Conservation (phyloP, 2,888 invertebrate species). For the Horisme vitalbata region DNA sequence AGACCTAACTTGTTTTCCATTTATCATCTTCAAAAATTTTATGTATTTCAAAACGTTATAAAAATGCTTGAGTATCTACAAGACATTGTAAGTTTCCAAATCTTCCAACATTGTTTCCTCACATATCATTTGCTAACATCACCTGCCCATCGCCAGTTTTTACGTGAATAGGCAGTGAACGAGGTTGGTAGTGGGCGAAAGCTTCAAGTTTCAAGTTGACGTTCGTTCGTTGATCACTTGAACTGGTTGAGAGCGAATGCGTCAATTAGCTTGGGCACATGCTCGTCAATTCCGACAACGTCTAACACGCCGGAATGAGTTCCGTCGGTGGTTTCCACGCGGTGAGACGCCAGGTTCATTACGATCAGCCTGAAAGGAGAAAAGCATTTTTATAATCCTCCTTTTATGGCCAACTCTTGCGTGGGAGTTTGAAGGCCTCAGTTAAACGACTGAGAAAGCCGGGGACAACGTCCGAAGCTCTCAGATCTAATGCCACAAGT, state of each 20-base stretch:
- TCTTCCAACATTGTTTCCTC: too few relatives aligned
- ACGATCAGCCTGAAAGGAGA: conserved; percentile 78
- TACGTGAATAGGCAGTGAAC: not conserved
- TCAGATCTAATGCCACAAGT: too few relatives aligned
- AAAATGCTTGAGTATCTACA: too few relatives aligned
- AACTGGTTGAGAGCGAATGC: conserved; percentile 84
- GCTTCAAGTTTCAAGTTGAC: not conserved
- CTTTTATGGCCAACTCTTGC: too few relatives aligned
- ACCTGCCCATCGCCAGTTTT: too few relatives aligned
- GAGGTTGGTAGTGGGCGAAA: conserved; percentile 6
- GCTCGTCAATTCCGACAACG: conserved; percentile 85
- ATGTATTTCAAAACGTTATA: too few relatives aligned
- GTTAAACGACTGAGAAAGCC: too few relatives aligned
- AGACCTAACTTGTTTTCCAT: not conserved
- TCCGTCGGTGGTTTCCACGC: conserved; percentile 72
- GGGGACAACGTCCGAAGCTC: too few relatives aligned
- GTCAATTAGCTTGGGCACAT: conserved; percentile 84
- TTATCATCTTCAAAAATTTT: too few relatives aligned
- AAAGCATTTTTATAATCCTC: not conserved
- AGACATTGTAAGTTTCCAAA: too few relatives aligned
- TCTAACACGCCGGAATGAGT: conserved; percentile 81
- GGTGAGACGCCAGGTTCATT: conserved; percentile 81
- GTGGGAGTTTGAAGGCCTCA: too few relatives aligned
- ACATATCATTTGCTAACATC: too few relatives aligned
- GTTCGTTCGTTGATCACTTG: conserved; percentile 46